A percentile compares a stretch with the other conserved stretches of the same genome.
phyloP scores from a whole-genome alignment of 2,113 vertebrate species.

The Calonectris borealis region DNA sequence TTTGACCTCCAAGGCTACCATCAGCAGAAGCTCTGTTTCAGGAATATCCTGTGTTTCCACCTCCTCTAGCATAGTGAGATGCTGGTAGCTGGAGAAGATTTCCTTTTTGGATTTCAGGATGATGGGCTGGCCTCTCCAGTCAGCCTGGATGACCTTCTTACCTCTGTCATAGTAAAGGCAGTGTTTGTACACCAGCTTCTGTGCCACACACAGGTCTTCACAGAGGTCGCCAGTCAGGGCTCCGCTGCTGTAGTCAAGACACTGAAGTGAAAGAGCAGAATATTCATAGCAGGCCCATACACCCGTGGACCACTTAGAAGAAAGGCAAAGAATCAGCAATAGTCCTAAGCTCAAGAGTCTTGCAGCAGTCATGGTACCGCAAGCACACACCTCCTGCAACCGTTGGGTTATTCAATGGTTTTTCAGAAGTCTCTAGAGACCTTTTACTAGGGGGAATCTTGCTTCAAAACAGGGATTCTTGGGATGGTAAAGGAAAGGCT shows the following conservation, averaged over 20 bases:
- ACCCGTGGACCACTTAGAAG: background rate
- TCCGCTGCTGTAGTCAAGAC: conserved; percentile 84
- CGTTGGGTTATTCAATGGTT: rapidly evolving
- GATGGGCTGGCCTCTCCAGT: conserved; percentile 85
- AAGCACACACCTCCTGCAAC: background rate
- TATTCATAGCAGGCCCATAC: background rate
- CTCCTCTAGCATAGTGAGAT: conserved; percentile 78
- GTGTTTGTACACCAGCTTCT: conserved; percentile 83
- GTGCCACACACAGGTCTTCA: conserved; percentile 87
- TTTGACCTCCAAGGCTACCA: conserved; percentile 87
- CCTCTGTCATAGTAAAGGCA: conserved; percentile 93
- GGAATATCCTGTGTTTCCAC: conserved; percentile 73
- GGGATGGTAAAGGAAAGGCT: background rate
- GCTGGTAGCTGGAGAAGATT: conserved; percentile 89
- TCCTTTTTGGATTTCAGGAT: conserved; percentile 93
- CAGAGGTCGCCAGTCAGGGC: conserved; percentile 87
- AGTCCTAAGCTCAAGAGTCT: background rate
- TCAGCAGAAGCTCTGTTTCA: conserved; percentile 86
- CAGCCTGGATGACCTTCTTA: conserved; percentile 94
- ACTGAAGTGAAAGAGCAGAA: conserved; percentile 77
- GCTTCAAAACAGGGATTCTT: background rate
- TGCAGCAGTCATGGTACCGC: background rate
- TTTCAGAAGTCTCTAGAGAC: background rate
- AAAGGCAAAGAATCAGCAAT: background rate
- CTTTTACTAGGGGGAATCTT: background rate